These are phyloP conservation scores for Altica lythri DNA, from an alignment of 2,888 invertebrate species.

Conservation along the genomic window DNA sequence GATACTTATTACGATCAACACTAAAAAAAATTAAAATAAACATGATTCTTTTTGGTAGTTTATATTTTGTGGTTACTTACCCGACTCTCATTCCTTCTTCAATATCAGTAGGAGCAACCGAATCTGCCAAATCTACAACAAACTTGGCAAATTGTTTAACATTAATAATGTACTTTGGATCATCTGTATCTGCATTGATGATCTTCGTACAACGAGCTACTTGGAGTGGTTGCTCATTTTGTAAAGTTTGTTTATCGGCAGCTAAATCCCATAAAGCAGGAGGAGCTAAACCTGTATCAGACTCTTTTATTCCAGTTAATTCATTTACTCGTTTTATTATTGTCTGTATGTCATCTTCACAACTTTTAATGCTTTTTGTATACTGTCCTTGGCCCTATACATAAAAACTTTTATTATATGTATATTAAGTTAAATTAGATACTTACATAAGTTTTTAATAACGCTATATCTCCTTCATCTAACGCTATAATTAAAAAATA, in stretches of 20 bases:
- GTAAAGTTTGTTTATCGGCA: conserved; percentile 97
- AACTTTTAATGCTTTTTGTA: conserved; percentile 89
- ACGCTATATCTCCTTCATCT: conserved; percentile 97
- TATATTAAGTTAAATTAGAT: conserved; percentile 11
- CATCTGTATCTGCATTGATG: conserved; percentile 94
- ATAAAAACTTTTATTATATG: conserved; percentile 27
- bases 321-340: conserved; percentile 95
- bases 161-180: conserved; percentile 99
- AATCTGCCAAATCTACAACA: conserved; percentile 97
- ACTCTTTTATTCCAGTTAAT: conserved; percentile 96
- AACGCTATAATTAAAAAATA: conserved; percentile 70
- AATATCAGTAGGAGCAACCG: conserved; percentile 98
- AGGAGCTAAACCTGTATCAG: conserved; percentile 97
- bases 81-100: conserved; percentile 98
- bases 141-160: conserved; percentile 99
- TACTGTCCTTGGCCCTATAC: conserved; percentile 93
- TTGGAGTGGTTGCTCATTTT: conserved; percentile 96
- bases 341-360: conserved; percentile 96
- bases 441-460: conserved; percentile 96
- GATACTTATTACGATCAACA: conserved; percentile 99
- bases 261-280: conserved; percentile 99
- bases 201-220: conserved; percentile 99
- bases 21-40: conserved; percentile 60
- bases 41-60: too few species aligned
- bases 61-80: conserved; percentile 55